Percentiles rank a stretch among this genome's conserved stretches.
phyloP scores from a whole-genome alignment of 1,140 invertebrate species.

The Condylostylus longicornis region DNA sequence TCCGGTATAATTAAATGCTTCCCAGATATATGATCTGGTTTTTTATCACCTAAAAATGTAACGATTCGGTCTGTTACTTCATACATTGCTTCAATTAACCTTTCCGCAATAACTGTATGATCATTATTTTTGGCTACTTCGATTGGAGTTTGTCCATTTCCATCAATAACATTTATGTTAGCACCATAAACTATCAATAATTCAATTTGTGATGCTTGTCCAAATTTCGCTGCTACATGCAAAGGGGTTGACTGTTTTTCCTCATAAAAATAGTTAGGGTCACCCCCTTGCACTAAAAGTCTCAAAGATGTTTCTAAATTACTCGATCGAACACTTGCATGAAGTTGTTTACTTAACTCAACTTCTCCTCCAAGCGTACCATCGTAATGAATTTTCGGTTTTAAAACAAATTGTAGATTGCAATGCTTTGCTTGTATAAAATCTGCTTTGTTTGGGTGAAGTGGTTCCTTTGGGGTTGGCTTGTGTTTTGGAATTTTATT shows the following conservation, averaged over 20 bases:
- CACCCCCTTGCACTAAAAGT: conserved; percentile 83
- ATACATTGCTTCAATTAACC: conserved; percentile 80
- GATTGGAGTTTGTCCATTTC: conserved; percentile 55
- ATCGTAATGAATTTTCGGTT: conserved; percentile 51
- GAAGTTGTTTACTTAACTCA: conserved; percentile 76
- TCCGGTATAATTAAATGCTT: conserved; percentile 85
- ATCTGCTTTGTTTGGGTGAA: conserved; percentile 84
- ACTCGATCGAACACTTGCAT: conserved; percentile 84
- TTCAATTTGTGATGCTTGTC: conserved; percentile 75
- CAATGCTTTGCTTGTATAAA: conserved; percentile 92
- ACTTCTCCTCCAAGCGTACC: conserved; percentile 47
- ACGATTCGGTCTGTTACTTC: conserved; percentile 88
- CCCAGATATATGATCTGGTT: conserved; percentile 70
- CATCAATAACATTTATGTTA: conserved; percentile 70
- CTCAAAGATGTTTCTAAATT: conserved; percentile 88
- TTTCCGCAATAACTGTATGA: conserved; percentile 65
- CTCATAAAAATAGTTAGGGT: conserved; percentile 94
- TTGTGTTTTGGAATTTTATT: conserved; percentile 59
- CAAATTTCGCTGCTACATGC: conserved; percentile 82
- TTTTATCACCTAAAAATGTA: conserved; percentile 69
- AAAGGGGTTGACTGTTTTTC: conserved; percentile 85
- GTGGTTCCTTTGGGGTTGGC: conserved; percentile 72
- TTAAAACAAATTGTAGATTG: conserved; percentile 68
- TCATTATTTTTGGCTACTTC: conserved; percentile 71
- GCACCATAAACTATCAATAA: conserved; percentile 87